phyloP scores from a whole-genome alignment of 1,140 invertebrate genomes.

The Aphelinus certus region DNA sequence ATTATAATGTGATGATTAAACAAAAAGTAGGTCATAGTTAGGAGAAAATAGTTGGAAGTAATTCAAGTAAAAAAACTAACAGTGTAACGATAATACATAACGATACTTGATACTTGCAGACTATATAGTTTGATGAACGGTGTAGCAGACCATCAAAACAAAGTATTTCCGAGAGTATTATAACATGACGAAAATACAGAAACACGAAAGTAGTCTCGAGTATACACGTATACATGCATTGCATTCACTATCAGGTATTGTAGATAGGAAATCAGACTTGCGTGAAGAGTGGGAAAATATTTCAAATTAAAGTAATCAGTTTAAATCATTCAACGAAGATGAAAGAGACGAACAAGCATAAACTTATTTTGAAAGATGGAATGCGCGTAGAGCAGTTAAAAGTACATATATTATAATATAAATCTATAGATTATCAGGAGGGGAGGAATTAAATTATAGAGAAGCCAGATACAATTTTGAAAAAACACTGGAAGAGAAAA shows the following conservation, averaged over 20 bases:
- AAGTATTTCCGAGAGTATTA: no score
- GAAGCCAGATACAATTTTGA: neutral
- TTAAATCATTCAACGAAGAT: no score
- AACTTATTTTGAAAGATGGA: neutral
- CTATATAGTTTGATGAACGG: neutral
- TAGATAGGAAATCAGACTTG: slow-evolving; percentile 11
- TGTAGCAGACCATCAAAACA: no score
- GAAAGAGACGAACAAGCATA: no score
- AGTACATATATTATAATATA: no score
- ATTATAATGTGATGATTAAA: slow-evolving; percentile 19
- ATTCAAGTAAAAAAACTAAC: neutral
- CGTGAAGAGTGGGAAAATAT: neutral
- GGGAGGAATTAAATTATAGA: slow-evolving; percentile 9
- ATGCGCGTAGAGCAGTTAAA: slow-evolving; percentile 7
- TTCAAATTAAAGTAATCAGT: no score
- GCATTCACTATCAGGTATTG: neutral
- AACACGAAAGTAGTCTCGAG: no score
- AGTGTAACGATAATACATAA: neutral
- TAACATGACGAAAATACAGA: no score
- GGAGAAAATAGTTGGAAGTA: slow-evolving; percentile 11
- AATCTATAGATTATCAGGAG: slow-evolving; percentile 3
- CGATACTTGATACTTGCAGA: neutral
- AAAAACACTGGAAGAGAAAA: neutral
- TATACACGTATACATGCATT: neutral
- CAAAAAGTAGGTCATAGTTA: slow-evolving; percentile 14